Evolutionary conservation across 2,888 invertebrate genomes (phyloP).

Genomic region (Andrena bicolor): DNA sequence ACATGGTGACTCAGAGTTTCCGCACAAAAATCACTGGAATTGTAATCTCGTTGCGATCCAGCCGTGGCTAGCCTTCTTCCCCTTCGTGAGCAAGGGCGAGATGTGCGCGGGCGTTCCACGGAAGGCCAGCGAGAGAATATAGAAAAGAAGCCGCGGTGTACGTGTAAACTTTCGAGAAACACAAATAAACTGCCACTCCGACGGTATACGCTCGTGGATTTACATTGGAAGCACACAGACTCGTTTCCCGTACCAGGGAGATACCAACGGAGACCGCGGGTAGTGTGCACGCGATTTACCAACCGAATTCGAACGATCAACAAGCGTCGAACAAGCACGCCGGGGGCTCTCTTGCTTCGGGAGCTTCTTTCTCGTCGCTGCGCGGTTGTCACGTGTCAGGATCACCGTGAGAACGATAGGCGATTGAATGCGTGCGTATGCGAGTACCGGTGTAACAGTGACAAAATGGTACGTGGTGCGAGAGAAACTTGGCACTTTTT

Average conservation of each 20-base stretch:
- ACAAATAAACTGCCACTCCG: conserved; percentile 78
- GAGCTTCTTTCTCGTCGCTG: conserved; percentile 9
- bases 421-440: conserved; percentile 4
- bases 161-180: conserved; percentile 60
- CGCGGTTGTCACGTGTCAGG: conserved; percentile 40
- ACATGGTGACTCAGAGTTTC: conserved; percentile 86
- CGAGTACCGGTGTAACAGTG: not conserved
- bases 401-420: conserved; percentile 46
- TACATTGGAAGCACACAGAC: conserved; percentile 56
- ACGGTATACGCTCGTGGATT: conserved; percentile 47
- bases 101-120: conserved; percentile 18
- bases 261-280: conserved; percentile 7
- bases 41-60: conserved; percentile 34
- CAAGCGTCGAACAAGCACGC: conserved; percentile 27
- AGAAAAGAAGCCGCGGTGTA: conserved; percentile 19
- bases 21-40: conserved; percentile 61
- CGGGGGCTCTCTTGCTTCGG: conserved; percentile 22
- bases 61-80: conserved; percentile 38
- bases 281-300: conserved; percentile 11
- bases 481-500: conserved; percentile 71
- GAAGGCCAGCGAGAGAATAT: conserved; percentile 5
- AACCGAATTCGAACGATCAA: conserved; percentile 14
- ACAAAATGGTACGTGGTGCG: conserved; percentile 14
- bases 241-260: conserved; percentile 13
- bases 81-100: conserved; percentile 18